These are phyloP conservation scores for Rhegmatorhina hoffmannsi DNA, from an alignment of 2,113 vertebrate genomes.

Conservation along the genomic window DNA sequence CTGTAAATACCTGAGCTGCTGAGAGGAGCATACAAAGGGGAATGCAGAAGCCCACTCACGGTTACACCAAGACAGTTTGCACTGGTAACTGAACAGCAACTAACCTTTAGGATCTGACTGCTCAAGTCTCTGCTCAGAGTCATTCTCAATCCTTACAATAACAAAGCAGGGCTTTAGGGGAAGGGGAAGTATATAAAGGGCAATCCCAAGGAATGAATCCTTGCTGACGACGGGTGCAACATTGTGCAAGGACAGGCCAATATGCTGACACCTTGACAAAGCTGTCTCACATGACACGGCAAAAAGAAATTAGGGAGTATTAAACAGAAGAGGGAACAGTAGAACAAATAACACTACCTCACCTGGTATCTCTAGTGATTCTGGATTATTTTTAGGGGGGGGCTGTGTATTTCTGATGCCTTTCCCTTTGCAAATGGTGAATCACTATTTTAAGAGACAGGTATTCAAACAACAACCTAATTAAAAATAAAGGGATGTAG, in stretches of 20 bases:
- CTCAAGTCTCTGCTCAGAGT: neutral
- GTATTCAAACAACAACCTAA: neutral
- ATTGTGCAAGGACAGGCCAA: neutral
- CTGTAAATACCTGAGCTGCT: neutral
- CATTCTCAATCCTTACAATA: neutral
- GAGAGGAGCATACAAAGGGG: neutral
- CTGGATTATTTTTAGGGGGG: neutral
- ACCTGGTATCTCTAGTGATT: neutral
- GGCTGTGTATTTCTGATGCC: neutral
- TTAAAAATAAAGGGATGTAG: neutral
- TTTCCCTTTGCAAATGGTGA: neutral
- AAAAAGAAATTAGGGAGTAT: neutral
- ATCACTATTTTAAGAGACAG: neutral
- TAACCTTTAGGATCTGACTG: neutral
- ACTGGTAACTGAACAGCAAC: neutral
- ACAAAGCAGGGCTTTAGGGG: neutral
- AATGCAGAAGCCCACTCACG: neutral
- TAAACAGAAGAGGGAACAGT: neutral
- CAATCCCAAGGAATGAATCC: neutral
- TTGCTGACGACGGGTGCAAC: neutral
- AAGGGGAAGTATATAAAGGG: neutral
- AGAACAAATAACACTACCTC: neutral
- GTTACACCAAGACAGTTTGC: neutral
- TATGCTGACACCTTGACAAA: neutral
- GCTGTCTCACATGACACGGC: neutral